Conservation (phyloP, 2,888 invertebrate species). For the Sacculina carcini region DNA sequence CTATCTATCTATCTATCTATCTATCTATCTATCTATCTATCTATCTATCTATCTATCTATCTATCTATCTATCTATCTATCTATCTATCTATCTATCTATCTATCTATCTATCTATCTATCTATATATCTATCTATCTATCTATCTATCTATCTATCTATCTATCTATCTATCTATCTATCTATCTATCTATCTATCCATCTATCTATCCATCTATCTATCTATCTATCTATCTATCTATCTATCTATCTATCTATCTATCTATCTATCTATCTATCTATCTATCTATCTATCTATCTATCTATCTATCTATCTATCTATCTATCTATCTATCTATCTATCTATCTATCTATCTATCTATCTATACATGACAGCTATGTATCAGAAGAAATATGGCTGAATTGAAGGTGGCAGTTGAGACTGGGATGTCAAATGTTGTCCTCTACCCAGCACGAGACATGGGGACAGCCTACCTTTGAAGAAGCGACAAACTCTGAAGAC, state of each 20-base stretch:
- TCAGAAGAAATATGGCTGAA: too few relatives aligned
- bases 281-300: background rate
- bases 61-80: too few relatives aligned
- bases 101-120: too few relatives aligned
- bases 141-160: too few relatives aligned
- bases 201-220: background rate
- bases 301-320: background rate
- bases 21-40: too few relatives aligned
- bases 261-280: background rate
- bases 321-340: background rate
- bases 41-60: too few relatives aligned
- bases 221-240: background rate
- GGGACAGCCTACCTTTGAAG: slow-evolving; percentile 65
- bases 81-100: too few relatives aligned
- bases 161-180: too few relatives aligned
- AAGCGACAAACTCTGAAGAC: slow-evolving; percentile 94
- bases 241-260: background rate
- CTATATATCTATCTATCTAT: too few relatives aligned
- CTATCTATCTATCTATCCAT: background rate
- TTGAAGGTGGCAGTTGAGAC: too few relatives aligned
- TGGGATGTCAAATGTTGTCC: too few relatives aligned
- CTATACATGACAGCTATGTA: background rate
- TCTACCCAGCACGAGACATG: slow-evolving; percentile 99
- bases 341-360: background rate
- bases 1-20: too few relatives aligned